Evolutionary conservation across 2,888 invertebrate species (phyloP).

Genomic region (Augiades crinisus): DNA sequence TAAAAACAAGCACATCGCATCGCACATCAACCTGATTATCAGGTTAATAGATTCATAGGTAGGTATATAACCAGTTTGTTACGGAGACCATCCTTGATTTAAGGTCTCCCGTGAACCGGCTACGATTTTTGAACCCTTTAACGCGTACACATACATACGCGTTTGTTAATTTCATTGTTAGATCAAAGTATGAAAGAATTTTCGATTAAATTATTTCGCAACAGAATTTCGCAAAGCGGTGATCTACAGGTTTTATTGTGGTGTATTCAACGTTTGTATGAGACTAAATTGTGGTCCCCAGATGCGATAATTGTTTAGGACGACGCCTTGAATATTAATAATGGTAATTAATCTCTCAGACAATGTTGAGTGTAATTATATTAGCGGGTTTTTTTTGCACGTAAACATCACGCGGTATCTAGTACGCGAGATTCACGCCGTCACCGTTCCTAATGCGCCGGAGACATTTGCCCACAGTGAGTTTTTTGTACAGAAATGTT

Average conservation of each 20-base stretch:
- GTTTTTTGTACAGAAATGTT: constrained; percentile 42
- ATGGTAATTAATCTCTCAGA: constrained; percentile 59
- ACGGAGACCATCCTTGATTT: constrained; percentile 17
- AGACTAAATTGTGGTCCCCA: constrained; percentile 38
- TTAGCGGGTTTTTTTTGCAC: constrained; percentile 44
- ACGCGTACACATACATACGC: neutral
- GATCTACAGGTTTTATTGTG: constrained; percentile 19
- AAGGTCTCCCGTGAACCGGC: constrained; percentile 14
- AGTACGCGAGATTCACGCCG: constrained; percentile 23
- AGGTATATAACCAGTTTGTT: constrained; percentile 5
- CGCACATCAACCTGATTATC: constrained; percentile 7
- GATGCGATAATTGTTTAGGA: constrained; percentile 51
- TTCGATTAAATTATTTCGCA: constrained; percentile 42
- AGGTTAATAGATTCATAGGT: constrained; percentile 8
- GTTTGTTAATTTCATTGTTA: neutral
- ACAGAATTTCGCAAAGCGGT: constrained; percentile 61
- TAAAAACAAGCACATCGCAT: constrained; percentile 49
- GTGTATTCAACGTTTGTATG: constrained; percentile 30
- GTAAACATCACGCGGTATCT: constrained; percentile 26
- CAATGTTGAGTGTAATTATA: constrained; percentile 57
- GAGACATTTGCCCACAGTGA: constrained; percentile 44
- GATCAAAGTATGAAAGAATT: neutral
- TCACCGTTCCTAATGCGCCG: constrained; percentile 7
- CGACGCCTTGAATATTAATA: constrained; percentile 65
- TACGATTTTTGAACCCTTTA: constrained; percentile 7